Evolutionary conservation across 2,797 vertebrate genomes (phyloP).

Genomic region (Pangasius djambal): DNA sequence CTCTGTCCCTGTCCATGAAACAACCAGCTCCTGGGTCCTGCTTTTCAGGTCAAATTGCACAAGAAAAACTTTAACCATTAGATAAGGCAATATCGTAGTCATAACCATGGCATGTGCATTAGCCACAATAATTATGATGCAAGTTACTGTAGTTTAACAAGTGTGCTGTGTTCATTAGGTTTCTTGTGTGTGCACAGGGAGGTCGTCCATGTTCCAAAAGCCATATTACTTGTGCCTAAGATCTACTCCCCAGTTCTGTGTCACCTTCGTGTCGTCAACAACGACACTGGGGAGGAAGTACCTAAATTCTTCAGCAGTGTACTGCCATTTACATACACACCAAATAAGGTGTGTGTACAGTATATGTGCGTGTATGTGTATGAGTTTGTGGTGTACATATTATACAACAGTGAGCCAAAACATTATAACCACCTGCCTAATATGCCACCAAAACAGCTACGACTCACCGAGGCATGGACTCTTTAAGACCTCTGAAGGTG

Average conservation of each 20-base stretch:
- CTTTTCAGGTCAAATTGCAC: slow-evolving; percentile 83
- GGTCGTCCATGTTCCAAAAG: slow-evolving; percentile 81
- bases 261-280: slow-evolving; percentile 85
- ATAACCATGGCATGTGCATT: background rate
- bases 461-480: background rate
- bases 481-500: background rate
- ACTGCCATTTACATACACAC: slow-evolving; percentile 75
- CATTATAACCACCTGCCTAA: background rate
- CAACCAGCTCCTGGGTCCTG: slow-evolving; percentile 82
- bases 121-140: too few species aligned
- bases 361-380: background rate
- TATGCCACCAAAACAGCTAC: background rate
- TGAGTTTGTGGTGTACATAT: background rate
- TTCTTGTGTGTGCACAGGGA: slow-evolving; percentile 74
- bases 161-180: background rate
- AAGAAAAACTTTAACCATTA: background rate
- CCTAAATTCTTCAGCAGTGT: slow-evolving; percentile 79
- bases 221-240: slow-evolving; percentile 83
- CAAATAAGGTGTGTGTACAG: slow-evolving; percentile 81
- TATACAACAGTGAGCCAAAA: background rate
- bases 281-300: slow-evolving; percentile 87
- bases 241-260: slow-evolving; percentile 78
- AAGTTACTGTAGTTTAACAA: background rate
- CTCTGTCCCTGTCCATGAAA: slow-evolving; percentile 73
- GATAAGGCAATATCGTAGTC: background rate